Conservation (phyloP, 2,797 vertebrate genomes). For the Halcyon smyrnensis region DNA sequence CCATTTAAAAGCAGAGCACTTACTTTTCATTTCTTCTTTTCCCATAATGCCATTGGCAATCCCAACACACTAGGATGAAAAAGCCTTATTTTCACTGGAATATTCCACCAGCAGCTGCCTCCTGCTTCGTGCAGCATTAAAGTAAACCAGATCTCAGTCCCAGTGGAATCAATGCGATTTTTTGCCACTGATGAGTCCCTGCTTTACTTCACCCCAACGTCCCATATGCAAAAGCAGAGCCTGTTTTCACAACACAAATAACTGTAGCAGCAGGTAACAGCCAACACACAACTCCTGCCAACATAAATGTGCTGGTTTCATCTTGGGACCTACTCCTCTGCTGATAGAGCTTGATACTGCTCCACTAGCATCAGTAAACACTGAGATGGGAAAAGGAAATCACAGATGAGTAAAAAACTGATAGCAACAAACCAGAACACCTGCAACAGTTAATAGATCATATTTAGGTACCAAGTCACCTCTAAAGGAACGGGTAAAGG, state of each 20-base stretch:
- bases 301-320: constrained; percentile 14
- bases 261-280: constrained; percentile 39
- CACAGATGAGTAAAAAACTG: background rate
- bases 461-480: background rate
- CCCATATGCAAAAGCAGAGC: background rate
- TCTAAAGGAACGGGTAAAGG: background rate
- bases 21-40: background rate
- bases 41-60: background rate
- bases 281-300: constrained; percentile 39
- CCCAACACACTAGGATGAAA: background rate
- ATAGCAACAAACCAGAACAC: background rate
- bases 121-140: accelerated
- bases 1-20: background rate
- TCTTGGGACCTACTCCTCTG: background rate
- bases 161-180: background rate
- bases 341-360: background rate
- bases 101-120: background rate
- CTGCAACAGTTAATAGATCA: background rate
- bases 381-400: background rate
- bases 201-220: background rate
- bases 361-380: background rate
- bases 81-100: background rate
- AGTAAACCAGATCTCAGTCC: background rate
- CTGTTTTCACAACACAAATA: constrained; percentile 33
- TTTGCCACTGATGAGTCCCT: background rate